Evolutionary conservation across 2,797 vertebrate species (phyloP), one percentile per base, ranked within the genome.

Genomic region (Platyrinchus mystaceus): DNA sequence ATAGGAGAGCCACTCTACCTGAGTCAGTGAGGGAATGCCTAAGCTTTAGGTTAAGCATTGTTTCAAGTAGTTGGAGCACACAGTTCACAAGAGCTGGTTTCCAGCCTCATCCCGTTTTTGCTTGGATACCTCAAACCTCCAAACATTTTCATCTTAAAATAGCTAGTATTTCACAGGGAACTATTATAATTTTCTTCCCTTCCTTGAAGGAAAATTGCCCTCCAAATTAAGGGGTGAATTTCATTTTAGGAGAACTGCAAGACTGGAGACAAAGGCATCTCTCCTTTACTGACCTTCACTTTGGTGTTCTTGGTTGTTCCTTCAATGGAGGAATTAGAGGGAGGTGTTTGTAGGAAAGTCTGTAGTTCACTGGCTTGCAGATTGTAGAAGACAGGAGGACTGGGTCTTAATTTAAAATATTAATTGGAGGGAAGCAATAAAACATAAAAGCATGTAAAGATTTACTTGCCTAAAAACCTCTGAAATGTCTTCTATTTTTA

Each of bases 401-500:
- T 87, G 88, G 67, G 71, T 95, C 96, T 97, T 95, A 96, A 96
- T 97, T 97, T 95, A 95, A 97, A 76, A 94, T 95, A 95, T 94
- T 98, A 97, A 97, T 97, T 95, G 89, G 80, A 96, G 21, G 64
- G 64, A 97, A 95, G 96, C 84, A 97, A 94, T 95, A 95, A 95
- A 97, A 94, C 80, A 86, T 93, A 92, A 94, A 93, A 92, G 43
- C 84, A 78, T 80, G 71, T 82, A 73, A 93, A 71, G 92, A 95
- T 97, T 96, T 96, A 80, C 94, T 97, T 97, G 95, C 96, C 62
- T 95, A 83, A 94, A 97, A 97, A 53, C 66, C 93, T 97, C 95
- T 94, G 94, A 98, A 97, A 98, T 96, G 89, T 97, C 97, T 97
- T 93, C 97, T 98, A 97, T 97, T 97, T 98, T 98, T 98, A 98